Evolutionary conservation across 2,888 invertebrate species (phyloP).

Genomic region (Melinopterus prodromus): DNA sequence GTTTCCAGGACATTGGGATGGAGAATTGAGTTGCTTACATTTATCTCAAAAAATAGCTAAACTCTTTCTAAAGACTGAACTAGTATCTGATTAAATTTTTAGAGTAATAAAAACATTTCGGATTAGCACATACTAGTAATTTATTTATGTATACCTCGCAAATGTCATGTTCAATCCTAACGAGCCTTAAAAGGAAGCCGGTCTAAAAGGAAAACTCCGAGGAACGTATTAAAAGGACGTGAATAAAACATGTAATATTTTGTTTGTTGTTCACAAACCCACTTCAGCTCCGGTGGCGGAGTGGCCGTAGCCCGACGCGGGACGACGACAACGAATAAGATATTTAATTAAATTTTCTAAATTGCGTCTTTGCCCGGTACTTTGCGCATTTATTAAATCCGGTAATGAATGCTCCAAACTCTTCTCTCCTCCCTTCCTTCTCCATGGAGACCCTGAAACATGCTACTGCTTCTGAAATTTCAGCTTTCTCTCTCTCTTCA

Average conservation of each 20-base stretch:
- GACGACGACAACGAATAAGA: slow-evolving; percentile 11
- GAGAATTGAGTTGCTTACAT: no score
- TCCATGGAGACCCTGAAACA: not conserved
- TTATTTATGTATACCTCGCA: no score
- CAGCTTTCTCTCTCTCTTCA: not conserved
- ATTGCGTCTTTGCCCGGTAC: slow-evolving; percentile 23
- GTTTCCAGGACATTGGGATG: no score
- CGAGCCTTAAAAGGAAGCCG: not conserved
- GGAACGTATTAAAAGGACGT: not conserved
- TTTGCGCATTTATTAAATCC: slow-evolving; percentile 25
- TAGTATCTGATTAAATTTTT: no score
- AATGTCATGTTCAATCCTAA: no score
- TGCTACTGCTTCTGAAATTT: not conserved
- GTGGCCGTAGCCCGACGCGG: not conserved
- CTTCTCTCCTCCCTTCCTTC: not conserved
- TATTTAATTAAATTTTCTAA: slow-evolving; percentile 26
- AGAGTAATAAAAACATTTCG: no score
- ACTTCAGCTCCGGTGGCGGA: not conserved
- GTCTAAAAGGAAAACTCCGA: not conserved
- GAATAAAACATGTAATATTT: slow-evolving; percentile 4
- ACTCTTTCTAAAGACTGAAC: no score
- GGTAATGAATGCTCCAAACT: slow-evolving; percentile 16
- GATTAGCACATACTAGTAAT: no score
- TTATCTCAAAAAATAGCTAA: no score
- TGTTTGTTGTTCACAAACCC: not conserved